Evolutionary conservation across 2,797 vertebrate species (phyloP).

Genomic region (Dallia pectoralis): DNA sequence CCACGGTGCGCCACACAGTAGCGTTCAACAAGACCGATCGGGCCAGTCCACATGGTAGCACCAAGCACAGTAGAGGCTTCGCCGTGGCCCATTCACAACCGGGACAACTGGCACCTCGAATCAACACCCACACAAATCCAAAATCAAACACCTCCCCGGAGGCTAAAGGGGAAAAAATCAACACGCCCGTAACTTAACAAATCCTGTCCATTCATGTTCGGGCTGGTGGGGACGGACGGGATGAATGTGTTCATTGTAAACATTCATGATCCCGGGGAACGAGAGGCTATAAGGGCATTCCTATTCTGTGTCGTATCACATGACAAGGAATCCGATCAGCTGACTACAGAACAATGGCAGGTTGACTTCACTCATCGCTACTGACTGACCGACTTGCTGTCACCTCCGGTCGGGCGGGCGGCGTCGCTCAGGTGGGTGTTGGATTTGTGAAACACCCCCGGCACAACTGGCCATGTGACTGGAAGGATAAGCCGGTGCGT

Average conservation of each 20-base stretch:
- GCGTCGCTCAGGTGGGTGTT: constrained; percentile 40
- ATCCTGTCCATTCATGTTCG: constrained; percentile 58
- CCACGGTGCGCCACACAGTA: constrained; percentile 50
- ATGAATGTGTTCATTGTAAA: constrained; percentile 66
- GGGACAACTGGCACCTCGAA: constrained; percentile 70
- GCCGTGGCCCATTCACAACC: constrained; percentile 65
- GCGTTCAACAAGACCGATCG: constrained; percentile 65
- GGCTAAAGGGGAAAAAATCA: constrained; percentile 33
- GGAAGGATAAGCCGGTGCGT: constrained; percentile 64
- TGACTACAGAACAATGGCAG: not conserved
- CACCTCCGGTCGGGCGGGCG: constrained; percentile 46
- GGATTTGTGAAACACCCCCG: constrained; percentile 38
- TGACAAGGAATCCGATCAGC: constrained; percentile 7
- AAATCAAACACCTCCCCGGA: constrained; percentile 71
- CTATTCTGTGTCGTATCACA: constrained; percentile 40
- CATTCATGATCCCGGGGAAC: constrained; percentile 53
- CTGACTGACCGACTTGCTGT: constrained; percentile 47
- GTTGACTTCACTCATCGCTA: constrained; percentile 6
- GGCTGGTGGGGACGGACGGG: constrained; percentile 52
- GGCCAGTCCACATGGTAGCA: constrained; percentile 69
- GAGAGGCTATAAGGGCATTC: constrained; percentile 24
- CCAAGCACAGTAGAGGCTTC: constrained; percentile 59
- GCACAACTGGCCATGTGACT: constrained; percentile 68
- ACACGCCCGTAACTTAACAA: constrained; percentile 63
- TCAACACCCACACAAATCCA: constrained; percentile 60